phyloP scores from a whole-genome alignment of 2,113 vertebrate genomes.

The human region DNA sequence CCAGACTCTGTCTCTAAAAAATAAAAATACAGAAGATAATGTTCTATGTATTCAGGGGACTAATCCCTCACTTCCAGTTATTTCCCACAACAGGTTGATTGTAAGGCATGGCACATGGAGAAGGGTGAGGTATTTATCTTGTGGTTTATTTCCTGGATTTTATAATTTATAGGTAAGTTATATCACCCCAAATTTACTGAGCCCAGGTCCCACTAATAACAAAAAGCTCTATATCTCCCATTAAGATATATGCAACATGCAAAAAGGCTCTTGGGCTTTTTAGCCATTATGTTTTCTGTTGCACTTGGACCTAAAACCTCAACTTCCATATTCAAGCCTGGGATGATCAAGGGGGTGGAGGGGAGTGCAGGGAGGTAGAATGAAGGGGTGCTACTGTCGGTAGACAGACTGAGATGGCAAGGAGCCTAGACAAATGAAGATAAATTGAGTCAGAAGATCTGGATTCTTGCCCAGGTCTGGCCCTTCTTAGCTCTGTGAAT shows the following conservation, averaged over 20 bases:
- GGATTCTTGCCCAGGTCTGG: not conserved
- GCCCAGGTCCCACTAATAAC: not conserved
- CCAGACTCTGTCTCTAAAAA: too few species aligned
- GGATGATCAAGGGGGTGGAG: not conserved
- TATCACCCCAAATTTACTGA: not conserved
- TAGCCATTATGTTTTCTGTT: not conserved
- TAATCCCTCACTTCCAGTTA: not conserved
- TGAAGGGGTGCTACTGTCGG: not conserved
- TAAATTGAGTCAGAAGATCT: not conserved
- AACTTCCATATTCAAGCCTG: not conserved
- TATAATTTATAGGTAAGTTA: not conserved
- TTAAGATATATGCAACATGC: not conserved
- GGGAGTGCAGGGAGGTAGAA: not conserved
- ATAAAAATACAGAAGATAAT: not conserved
- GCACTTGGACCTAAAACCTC: not conserved
- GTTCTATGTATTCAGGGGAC: not conserved
- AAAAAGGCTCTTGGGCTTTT: not conserved
- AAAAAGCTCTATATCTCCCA: not conserved
- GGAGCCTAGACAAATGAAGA: not conserved
- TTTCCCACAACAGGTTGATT: not conserved
- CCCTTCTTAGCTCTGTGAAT: not conserved
- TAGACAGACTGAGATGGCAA: not conserved
- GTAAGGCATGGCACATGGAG: not conserved
- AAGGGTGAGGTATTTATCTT: not conserved
- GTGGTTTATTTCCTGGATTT: not conserved